Evolutionary conservation across 2,797 vertebrate genomes (phyloP).

Genomic region (Phalanger gymnotis): DNA sequence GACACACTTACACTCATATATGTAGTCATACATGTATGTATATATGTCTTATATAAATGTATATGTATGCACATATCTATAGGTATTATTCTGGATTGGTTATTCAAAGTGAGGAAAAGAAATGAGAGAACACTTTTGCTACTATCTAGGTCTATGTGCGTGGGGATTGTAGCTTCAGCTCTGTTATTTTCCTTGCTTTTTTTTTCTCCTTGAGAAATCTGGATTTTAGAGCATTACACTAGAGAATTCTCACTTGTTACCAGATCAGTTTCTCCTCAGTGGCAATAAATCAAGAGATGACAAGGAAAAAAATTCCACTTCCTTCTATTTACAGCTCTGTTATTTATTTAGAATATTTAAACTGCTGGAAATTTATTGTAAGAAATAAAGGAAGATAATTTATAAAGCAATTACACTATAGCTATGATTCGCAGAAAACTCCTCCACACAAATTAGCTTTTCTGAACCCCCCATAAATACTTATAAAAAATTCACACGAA

Average conservation of each 20-base stretch:
- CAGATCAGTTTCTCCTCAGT: conserved; percentile 77
- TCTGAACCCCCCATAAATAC: conserved; percentile 52
- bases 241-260: conserved; percentile 79
- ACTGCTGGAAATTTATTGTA: conserved; percentile 62
- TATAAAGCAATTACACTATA: conserved; percentile 63
- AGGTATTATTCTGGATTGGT: conserved; percentile 29
- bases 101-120: conserved; percentile 75
- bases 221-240: conserved; percentile 79
- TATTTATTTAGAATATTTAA: conserved; percentile 79
- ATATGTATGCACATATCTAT: background rate
- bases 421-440: conserved; percentile 58
- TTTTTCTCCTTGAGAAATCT: conserved; percentile 73
- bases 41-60: conserved; percentile 53
- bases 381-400: conserved; percentile 59
- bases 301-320: conserved; percentile 57
- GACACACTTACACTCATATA: background rate
- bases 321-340: conserved; percentile 74
- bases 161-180: conserved; percentile 71
- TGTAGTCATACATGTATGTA: conserved; percentile 44
- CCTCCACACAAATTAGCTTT: conserved; percentile 54
- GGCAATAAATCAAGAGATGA: conserved; percentile 77
- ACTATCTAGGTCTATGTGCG: conserved; percentile 73
- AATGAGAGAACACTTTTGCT: conserved; percentile 68
- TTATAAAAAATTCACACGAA: conserved; percentile 69
- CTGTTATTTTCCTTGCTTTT: conserved; percentile 67